These are phyloP conservation scores for Dioctria linearis DNA, from an alignment of 2,888 invertebrate species.

Conservation along the genomic window DNA sequence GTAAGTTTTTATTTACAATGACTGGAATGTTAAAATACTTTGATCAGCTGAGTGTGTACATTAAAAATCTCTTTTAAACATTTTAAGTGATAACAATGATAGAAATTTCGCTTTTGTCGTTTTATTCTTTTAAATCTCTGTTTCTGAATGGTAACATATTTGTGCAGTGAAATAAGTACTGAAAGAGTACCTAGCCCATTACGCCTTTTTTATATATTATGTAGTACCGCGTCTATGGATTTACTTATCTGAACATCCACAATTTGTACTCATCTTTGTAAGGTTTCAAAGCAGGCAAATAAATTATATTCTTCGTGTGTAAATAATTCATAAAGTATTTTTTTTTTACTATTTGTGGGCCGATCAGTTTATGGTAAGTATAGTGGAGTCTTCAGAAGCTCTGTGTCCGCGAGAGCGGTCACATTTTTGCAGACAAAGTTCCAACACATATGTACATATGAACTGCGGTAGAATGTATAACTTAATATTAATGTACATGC, in stretches of 20 bases:
- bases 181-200: neutral
- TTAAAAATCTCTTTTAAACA: slow-evolving; percentile 12
- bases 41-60: neutral
- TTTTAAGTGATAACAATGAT: slow-evolving; percentile 27
- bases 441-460: no score
- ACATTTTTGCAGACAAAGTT: no score
- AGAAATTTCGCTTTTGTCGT: slow-evolving; percentile 1
- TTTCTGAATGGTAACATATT: neutral
- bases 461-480: no score
- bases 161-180: neutral
- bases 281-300: neutral
- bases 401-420: no score
- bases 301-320: no score
- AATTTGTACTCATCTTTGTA: slow-evolving; percentile 25
- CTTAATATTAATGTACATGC: no score
- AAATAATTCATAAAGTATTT: no score
- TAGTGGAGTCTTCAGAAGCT: no score
- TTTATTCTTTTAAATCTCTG: neutral
- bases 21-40: slow-evolving; percentile 41
- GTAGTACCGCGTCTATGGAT: no score
- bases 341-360: no score
- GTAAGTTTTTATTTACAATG: slow-evolving; percentile 30
- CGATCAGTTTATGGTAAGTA: no score
- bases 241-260: neutral
- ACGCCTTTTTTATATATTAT: neutral